Evolutionary conservation across 1,140 invertebrate species (phyloP), one percentile per base, ranked within the genome.

Genomic region (Drosophila littoralis): DNA sequence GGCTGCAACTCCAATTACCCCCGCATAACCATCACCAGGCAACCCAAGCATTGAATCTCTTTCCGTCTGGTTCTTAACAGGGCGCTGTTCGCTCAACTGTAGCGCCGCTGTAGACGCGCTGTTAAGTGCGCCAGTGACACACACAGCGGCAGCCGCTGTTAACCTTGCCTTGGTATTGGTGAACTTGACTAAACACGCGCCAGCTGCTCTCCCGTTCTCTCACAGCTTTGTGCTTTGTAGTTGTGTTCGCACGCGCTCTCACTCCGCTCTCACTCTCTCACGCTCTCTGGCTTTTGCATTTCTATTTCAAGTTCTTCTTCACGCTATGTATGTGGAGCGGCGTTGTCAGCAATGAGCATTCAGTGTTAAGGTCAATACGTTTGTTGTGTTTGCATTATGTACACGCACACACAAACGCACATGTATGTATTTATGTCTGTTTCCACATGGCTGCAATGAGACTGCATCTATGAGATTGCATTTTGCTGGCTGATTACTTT

Each of bases 301-400:
- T 73, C 68, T 73, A 76, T 82, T 82, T 88, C 69, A 88, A 82
- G 83, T 86, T 83, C 83, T 88, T 88, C 67, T 59, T 60, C 50
- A 73, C 58, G 60, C 32, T 76, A 64, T 70, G 55, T 36, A 52
- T 64, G 67, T 43, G 42, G 58, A 63, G 66, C 46, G 46, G n/a
- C 63, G 51, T 22, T 15, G 52, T 32, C 64, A 69, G 72, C 69
- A 73, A 73, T 72, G 73, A 71, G 63, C 68, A 75, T 88, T 88
- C 83, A 88, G 83, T 89, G 84, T 89, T 89, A 89, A 89, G 84
- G 84, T 89, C 84, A 89, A 89, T 89, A 80, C 67, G 83, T 84
- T 85, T 89, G 66, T 70, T 69, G 83, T 78, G 43, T 72, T 65
- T 77, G 52, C 50, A 51, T 13, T 45, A 32, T 13, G 22, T 9